These are phyloP conservation scores for Archegozetes longisetosus DNA, from an alignment of 1,140 invertebrate genomes.

Conservation along the genomic window DNA sequence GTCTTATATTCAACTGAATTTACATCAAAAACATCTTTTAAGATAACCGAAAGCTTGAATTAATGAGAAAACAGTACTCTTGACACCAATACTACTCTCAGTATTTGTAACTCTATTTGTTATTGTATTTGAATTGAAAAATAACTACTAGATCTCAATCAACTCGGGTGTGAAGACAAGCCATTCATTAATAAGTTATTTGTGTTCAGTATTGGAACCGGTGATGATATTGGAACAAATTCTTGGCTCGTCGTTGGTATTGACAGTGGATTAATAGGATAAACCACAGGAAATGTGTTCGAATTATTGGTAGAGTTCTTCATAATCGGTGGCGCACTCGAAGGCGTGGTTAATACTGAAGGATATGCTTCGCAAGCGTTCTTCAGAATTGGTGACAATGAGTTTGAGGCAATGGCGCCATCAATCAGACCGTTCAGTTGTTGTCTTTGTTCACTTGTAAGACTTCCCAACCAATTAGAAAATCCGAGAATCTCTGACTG, in stretches of 20 bases:
- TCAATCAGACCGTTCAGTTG: constrained; percentile 13
- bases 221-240: not conserved
- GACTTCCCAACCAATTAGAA: not conserved
- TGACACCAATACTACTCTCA: no score
- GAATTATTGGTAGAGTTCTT: not conserved
- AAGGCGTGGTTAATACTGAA: not conserved
- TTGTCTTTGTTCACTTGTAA: constrained; percentile 12
- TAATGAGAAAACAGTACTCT: no score
- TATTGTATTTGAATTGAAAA: not conserved
- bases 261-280: not conserved
- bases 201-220: not conserved
- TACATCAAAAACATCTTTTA: no score
- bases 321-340: not conserved
- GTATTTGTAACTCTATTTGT: no score
- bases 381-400: constrained; percentile 6
- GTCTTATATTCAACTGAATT: no score
- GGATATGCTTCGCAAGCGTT: not conserved
- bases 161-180: not conserved
- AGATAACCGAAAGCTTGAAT: no score
- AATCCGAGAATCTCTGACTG: not conserved
- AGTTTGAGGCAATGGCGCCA: constrained; percentile 6
- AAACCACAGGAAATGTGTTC: not conserved
- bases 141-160: no score
- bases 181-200: not conserved
- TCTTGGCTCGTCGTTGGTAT: not conserved